Evolutionary conservation across 1,140 invertebrate species (phyloP), one percentile per base, ranked within the genome.

Genomic region (Tigriopus japonicus): DNA sequence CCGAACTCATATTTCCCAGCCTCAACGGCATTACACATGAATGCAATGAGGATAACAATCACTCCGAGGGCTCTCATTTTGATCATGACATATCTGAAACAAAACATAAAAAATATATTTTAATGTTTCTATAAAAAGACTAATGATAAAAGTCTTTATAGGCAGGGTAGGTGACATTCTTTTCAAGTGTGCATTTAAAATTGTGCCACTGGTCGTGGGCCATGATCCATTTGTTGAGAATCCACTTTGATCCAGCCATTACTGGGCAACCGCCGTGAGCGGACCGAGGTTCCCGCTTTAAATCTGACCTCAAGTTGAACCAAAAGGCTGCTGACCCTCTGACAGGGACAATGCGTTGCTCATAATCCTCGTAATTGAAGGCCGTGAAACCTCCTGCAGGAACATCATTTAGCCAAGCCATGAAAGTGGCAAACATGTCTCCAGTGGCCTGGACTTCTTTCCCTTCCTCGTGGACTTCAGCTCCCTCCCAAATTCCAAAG

Each of bases 131-230:
- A 9, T 35, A 3, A 35, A 35, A 35, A 9, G 28, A 35, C 3
- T 35, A 5, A 5, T 35, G 9, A 35, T 35, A 35, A 35, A 35
- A 35, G 9, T 35, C 28, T 35, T 35, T 35, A 35, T 35, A 35
- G 9, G 28, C 3, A 5, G 28, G 28, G 28, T 35, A 35, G 9
- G 28, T 35, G 28, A 35, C 28, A 35, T 35, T 35, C 9, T 35
- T 35, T 9, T 35, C 28, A 6, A 65, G 60, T 14, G 65, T 66
- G 64, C 69, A 70, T 5, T 63, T 60, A 13, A 66, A 24, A 14
- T 60, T 21, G 24, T 56, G 23, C 1, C 3, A 58, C 56, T 62
- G 54, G 42, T 59, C 43, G 13, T 19, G 6, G 41, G 12, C 23
- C n/a, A n/a, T 21, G 13, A 62, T 45, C 62, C 52, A 62, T 21